These are phyloP conservation scores for Ovis aries DNA, from an alignment of 2,113 vertebrate genomes.

Conservation along the genomic window DNA sequence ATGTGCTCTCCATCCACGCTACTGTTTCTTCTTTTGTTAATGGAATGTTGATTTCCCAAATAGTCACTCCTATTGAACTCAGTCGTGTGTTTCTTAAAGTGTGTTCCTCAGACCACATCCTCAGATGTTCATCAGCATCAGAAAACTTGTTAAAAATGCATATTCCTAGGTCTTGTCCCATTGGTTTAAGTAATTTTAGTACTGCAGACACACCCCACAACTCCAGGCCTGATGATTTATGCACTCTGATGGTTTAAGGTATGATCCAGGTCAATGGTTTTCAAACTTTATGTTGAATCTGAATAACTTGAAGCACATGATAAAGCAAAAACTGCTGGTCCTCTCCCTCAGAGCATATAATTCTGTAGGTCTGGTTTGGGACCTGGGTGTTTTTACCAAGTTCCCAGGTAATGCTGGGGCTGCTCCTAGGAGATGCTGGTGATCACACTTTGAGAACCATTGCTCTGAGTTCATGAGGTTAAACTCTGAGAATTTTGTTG, in stretches of 20 bases:
- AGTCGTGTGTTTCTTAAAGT: not conserved
- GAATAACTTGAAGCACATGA: not conserved
- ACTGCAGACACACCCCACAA: not conserved
- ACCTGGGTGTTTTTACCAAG: not conserved
- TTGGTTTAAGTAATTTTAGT: not conserved
- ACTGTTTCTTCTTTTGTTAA: not conserved
- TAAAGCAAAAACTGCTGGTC: not conserved
- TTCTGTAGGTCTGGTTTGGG: not conserved
- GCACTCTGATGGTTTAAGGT: not conserved
- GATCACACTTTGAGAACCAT: not conserved
- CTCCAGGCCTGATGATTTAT: not conserved
- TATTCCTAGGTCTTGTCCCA: not conserved
- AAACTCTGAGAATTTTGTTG: not conserved
- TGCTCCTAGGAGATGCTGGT: not conserved
- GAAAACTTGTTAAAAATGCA: not conserved
- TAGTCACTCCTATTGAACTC: not conserved
- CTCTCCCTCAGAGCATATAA: not conserved
- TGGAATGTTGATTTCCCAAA: not conserved
- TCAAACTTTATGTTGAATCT: not conserved
- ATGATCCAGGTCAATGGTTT: not conserved
- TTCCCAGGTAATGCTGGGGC: not conserved
- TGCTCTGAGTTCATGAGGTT: not conserved
- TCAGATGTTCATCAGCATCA: not conserved
- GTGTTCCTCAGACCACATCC: not conserved
- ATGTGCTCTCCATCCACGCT: not conserved